A percentile compares a stretch with the other conserved stretches of the same genome.
Conservation (phyloP, 2,888 invertebrate genomes). For the Lumbricus terrestris region DNA sequence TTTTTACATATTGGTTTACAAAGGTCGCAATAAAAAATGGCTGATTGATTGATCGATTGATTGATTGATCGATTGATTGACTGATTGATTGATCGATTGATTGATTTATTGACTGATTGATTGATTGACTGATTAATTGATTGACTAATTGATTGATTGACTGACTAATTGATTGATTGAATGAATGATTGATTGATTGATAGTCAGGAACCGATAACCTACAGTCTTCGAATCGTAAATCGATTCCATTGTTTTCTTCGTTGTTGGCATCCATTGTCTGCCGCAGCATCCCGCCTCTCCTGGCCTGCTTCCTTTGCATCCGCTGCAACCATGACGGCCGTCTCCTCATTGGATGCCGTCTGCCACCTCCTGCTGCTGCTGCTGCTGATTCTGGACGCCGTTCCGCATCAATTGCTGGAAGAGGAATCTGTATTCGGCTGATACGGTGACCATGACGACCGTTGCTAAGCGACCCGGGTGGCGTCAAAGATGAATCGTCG, state of each 20-base stretch:
- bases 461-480: background rate
- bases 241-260: background rate
- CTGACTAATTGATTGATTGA: no score
- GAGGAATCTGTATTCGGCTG: background rate
- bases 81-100: no score
- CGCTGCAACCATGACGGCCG: background rate
- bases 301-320: background rate
- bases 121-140: no score
- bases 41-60: no score
- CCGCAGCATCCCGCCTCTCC: background rate
- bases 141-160: no score
- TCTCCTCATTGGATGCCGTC: background rate
- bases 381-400: background rate
- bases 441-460: background rate
- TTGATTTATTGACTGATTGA: no score
- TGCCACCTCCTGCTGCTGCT: no score
- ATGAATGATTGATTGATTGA: no score
- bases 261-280: background rate
- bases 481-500: background rate
- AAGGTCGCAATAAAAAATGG: no score
- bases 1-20: no score
- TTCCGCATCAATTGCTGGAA: background rate
- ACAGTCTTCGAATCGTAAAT: background rate
- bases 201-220: background rate
- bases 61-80: no score